Percentiles rank a stretch among this genome's conserved stretches.
Conservation (phyloP, 1,140 invertebrate genomes). For the Tribolium madens region DNA sequence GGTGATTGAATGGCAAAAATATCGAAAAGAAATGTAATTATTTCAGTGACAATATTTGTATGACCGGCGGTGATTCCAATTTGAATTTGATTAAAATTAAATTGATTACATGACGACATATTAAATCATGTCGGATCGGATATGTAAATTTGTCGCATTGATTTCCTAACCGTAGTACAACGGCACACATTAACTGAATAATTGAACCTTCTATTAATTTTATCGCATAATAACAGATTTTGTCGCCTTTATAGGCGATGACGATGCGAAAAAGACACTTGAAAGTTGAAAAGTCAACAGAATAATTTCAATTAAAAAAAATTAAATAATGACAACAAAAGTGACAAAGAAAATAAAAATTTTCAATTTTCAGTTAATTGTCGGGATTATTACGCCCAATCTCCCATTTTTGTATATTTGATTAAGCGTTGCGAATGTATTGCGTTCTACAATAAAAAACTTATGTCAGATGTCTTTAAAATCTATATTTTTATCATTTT, state of each 20-base stretch:
- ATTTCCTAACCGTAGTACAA: constrained; percentile 39
- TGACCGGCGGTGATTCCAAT: constrained; percentile 6
- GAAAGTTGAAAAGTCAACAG: not conserved
- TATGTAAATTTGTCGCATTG: constrained; percentile 45
- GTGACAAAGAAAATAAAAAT: too few relatives aligned
- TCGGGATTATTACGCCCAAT: too few relatives aligned
- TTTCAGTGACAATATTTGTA: constrained; percentile 17
- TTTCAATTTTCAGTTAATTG: too few relatives aligned
- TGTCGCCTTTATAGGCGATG: not conserved
- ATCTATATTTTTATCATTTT: too few relatives aligned
- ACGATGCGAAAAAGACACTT: not conserved
- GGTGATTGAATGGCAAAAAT: not conserved
- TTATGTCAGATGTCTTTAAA: too few relatives aligned
- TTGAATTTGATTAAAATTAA: constrained; percentile 41
- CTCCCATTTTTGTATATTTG: too few relatives aligned
- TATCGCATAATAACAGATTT: constrained; percentile 10
- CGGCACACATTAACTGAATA: constrained; percentile 41
- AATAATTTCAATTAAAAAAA: not conserved
- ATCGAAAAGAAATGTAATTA: constrained; percentile 3
- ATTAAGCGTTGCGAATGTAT: too few relatives aligned
- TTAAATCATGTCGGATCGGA: constrained; percentile 44
- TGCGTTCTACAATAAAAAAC: too few relatives aligned
- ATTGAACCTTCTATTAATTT: constrained; percentile 40
- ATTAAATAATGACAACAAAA: too few relatives aligned
- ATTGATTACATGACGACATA: constrained; percentile 40